Evolutionary conservation across 2,888 invertebrate species (phyloP).

Genomic region (Drosophila siamana): DNA sequence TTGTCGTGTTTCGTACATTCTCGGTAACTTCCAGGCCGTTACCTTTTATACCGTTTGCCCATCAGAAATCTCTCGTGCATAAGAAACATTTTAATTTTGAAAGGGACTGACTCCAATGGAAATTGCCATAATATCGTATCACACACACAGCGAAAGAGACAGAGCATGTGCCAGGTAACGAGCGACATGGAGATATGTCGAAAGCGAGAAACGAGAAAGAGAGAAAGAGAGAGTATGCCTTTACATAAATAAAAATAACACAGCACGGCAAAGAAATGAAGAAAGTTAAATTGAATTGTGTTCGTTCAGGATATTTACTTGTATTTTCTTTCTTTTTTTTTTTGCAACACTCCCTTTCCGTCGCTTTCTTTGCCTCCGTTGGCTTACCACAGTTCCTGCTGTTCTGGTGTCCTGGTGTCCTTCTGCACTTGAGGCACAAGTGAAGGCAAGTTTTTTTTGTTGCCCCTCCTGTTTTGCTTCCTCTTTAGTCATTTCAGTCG

Average conservation of each 20-base stretch:
- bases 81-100: conserved; percentile 83
- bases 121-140: conserved; percentile 77
- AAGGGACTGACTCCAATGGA: conserved; percentile 72
- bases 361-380: conserved; percentile 17
- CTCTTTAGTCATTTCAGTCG: background rate
- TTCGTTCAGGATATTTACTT: conserved; percentile 74
- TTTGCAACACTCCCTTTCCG: background rate
- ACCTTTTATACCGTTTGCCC: conserved; percentile 73
- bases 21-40: conserved; percentile 77
- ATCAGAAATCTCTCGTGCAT: conserved; percentile 80
- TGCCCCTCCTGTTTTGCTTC: conserved; percentile 8
- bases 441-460: conserved; percentile 65
- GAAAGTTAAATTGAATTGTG: conserved; percentile 81
- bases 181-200: no score
- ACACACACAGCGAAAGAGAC: conserved; percentile 26
- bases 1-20: conserved; percentile 51
- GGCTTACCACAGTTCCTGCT: conserved; percentile 54
- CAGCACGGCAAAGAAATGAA: conserved; percentile 72
- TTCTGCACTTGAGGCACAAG: conserved; percentile 68
- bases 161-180: background rate
- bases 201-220: background rate
- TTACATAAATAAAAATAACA: conserved; percentile 78
- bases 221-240: conserved; percentile 37
- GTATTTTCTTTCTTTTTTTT: conserved; percentile 22
- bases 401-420: conserved; percentile 31